Conservation (phyloP, 92 coral and sea anemone genomes). For the Desmophyllum pertusum region DNA sequence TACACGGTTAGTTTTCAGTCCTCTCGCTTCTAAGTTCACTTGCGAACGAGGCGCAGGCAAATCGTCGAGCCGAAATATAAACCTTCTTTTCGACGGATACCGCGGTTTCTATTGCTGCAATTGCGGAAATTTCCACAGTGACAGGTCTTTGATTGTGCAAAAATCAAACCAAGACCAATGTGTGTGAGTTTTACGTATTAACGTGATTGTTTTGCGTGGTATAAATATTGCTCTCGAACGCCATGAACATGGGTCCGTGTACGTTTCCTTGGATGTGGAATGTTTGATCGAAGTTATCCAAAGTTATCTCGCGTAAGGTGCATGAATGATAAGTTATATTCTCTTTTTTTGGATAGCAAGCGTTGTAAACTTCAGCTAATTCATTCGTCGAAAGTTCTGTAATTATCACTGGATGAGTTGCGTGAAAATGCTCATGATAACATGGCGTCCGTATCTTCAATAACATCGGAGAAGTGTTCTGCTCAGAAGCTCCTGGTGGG, state of each 20-base stretch:
- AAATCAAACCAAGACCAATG: not conserved
- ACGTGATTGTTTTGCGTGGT: constrained; percentile 10
- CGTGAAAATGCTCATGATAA: constrained; percentile 1
- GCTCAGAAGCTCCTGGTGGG: not conserved
- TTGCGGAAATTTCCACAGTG: constrained; percentile 29
- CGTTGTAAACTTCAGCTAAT: not conserved
- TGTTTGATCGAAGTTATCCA: no score
- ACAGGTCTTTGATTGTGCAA: constrained; percentile 12
- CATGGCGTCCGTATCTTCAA: constrained; percentile 20
- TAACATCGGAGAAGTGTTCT: constrained; percentile 5
- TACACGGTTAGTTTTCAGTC: not conserved
- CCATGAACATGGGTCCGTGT: not conserved
- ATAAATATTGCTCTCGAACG: constrained; percentile 17
- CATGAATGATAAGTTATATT: not conserved
- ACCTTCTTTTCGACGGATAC: constrained; percentile 1
- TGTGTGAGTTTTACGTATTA: constrained; percentile 26
- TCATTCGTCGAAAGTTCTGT: not conserved
- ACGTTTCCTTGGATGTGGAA: constrained; percentile 6
- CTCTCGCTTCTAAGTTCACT: not conserved
- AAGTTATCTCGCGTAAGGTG: not conserved
- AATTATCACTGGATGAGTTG: not conserved
- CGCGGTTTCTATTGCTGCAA: constrained; percentile 17
- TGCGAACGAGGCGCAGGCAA: constrained; percentile 21
- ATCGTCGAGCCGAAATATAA: constrained; percentile 24
- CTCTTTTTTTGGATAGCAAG: not conserved